These are phyloP conservation scores for Blastomussa wellsi DNA, from an alignment of 92 coral and sea anemone species.

Conservation along the genomic window DNA sequence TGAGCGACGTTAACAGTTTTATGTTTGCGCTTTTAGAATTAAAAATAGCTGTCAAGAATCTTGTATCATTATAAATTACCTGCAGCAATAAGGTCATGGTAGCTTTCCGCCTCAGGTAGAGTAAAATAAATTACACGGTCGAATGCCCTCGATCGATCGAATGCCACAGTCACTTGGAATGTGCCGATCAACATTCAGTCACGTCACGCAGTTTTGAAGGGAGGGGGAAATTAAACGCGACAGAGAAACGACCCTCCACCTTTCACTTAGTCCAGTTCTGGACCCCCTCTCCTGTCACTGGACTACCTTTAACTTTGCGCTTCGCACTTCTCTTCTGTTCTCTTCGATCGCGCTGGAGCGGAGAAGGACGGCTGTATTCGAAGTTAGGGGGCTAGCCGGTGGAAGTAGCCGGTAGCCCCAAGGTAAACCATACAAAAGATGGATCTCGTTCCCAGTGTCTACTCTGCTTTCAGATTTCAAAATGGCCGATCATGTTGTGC, in stretches of 20 bases:
- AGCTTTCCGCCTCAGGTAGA: not conserved
- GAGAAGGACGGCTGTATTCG: too few species aligned
- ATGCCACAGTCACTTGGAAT: not conserved
- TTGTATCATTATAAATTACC: not conserved
- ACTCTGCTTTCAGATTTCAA: conserved; percentile 15
- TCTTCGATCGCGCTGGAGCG: too few species aligned
- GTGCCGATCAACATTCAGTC: not conserved
- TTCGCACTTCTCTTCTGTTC: too few species aligned
- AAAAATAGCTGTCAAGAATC: not conserved
- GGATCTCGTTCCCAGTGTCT: not conserved
- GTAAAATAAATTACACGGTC: not conserved
- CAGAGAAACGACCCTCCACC: too few species aligned
- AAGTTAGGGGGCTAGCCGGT: too few species aligned
- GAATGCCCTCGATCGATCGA: not conserved
- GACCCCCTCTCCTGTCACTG: too few species aligned
- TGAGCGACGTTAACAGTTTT: not conserved
- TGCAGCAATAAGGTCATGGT: conserved; percentile 10
- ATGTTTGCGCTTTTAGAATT: not conserved
- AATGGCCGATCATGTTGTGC: conserved; percentile 52
- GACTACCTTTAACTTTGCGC: too few species aligned
- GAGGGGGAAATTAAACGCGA: too few species aligned
- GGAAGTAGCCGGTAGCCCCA: too few species aligned
- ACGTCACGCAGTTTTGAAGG: not conserved
- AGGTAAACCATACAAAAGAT: too few species aligned
- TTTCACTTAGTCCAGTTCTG: too few species aligned